These are phyloP conservation scores for Apotomis turbidana DNA, from an alignment of 2,888 invertebrate genomes.

Conservation along the genomic window DNA sequence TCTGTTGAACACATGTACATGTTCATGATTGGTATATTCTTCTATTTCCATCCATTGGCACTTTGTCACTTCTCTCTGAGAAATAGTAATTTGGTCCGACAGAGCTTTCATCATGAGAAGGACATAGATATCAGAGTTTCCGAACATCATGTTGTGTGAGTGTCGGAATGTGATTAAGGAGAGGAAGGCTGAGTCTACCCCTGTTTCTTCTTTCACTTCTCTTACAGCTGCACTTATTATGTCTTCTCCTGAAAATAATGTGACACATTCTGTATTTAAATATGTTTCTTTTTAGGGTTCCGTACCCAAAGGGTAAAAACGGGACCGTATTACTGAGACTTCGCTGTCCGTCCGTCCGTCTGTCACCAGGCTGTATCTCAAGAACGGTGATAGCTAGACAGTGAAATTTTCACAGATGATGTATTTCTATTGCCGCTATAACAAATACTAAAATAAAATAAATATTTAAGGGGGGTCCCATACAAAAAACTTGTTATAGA, in stretches of 20 bases:
- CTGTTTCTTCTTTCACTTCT: conserved; percentile 96
- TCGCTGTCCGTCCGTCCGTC: too few species aligned
- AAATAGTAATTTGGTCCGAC: conserved; percentile 85
- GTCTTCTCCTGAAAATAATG: conserved; percentile 87
- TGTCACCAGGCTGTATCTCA: too few species aligned
- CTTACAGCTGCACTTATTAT: conserved; percentile 91
- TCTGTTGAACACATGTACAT: conserved; percentile 89
- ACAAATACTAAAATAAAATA: too few species aligned
- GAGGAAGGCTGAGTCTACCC: conserved; percentile 88
- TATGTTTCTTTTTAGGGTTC: too few species aligned
- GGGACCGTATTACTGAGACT: too few species aligned
- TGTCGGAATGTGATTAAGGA: conserved; percentile 91
- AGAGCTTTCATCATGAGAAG: conserved; percentile 89
- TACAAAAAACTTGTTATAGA: too few species aligned
- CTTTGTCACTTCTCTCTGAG: conserved; percentile 89
- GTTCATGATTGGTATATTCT: conserved; percentile 87
- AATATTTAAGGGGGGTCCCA: too few species aligned
- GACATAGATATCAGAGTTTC: conserved; percentile 94
- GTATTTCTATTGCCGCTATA: too few species aligned
- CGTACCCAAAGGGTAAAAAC: too few species aligned
- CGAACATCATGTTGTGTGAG: conserved; percentile 89
- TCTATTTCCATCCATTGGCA: conserved; percentile 92
- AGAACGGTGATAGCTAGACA: too few species aligned
- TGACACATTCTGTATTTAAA: too few species aligned
- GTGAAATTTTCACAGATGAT: too few species aligned